Base-by-base conservation (phyloP, 2,797 vertebrate species). In the Enteromius paludinosus region DNA sequence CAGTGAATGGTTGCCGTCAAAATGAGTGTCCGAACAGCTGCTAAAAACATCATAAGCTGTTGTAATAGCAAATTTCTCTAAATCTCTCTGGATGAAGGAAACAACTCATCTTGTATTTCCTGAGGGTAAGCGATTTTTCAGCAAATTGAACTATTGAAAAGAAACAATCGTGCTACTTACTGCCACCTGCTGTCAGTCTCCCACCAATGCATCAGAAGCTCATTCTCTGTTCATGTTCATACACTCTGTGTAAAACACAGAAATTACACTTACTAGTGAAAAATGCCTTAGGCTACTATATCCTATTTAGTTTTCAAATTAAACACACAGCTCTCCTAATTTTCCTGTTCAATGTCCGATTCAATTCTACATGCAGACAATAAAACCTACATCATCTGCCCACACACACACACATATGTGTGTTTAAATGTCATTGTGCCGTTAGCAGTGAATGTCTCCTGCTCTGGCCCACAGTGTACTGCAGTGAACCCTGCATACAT, bases 401-500 rank as follows among this genome's bases (percentile, higher is more conserved):
- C 68, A 47, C 23, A 11, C 4, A 47, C 23, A 47, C 18, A 38
- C 0, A 56, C 28, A 6, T 73, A 54, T 25, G 62, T 80, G 71
- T 65, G 59, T 47, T 45, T 66, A 49, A 71, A 80, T 82, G 68
- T 66, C 59, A 64, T 38, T 79, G 65, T 69, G 84, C 81, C n/a
- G 9, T n/a, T 77, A 82, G 81, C 71, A 47, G 64, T 77, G 70
- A 52, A 59, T 65, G 65, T 72, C 38, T 86, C n/a, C 72, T 76
- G 28, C 38, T 59, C 35, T 11, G 69, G 69, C 5, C 25, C 25
- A 28, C 12, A 52, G 33, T 71, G 70, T 38, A 41, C 18, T 5
- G 52, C 52, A 41, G 7, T 75, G 72, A 73, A 59, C 72, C 72
- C 65, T 81, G 81, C 56, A 83, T 83, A 83, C 59, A 83, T 83